A percentile compares a stretch with the other conserved stretches of the same genome.
phyloP scores from a whole-genome alignment of 2,888 invertebrate species.

The Lasioglossum figueresi region DNA sequence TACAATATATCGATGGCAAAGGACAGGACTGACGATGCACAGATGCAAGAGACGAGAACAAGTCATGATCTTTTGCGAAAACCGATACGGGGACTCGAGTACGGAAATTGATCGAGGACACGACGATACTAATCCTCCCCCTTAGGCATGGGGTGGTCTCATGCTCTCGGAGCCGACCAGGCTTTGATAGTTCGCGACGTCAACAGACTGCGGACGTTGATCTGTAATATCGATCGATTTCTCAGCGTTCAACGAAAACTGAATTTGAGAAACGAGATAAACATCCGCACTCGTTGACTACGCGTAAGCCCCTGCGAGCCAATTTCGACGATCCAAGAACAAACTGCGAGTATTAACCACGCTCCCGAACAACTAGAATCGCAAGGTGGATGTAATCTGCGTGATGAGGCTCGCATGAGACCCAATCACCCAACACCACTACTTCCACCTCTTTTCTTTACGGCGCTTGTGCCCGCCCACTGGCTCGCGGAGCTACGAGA shows the following conservation, averaged over 20 bases:
- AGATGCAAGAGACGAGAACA: slow-evolving; percentile 69
- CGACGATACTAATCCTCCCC: slow-evolving; percentile 44
- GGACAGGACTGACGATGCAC: slow-evolving; percentile 73
- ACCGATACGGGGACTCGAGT: slow-evolving; percentile 51
- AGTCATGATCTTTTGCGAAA: slow-evolving; percentile 42
- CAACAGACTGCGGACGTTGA: neutral
- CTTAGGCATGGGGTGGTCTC: slow-evolving; percentile 1
- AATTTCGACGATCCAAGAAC: neutral
- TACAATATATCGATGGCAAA: slow-evolving; percentile 57
- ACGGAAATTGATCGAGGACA: slow-evolving; percentile 49
- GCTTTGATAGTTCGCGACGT: neutral
- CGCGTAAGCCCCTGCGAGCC: neutral
- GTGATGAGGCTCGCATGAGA: too few relatives aligned
- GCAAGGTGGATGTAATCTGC: neutral
- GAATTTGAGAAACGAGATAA: neutral
- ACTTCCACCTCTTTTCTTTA: neutral
- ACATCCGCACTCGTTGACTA: neutral
- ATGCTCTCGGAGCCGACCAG: slow-evolving; percentile 27
- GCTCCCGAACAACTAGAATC: neutral
- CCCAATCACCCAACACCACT: too few relatives aligned
- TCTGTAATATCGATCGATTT: neutral
- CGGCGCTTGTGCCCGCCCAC: neutral
- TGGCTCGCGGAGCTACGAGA: neutral
- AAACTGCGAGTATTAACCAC: neutral
- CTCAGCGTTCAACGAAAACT: neutral